Evolutionary conservation across 2,888 invertebrate species (phyloP), one percentile per base, ranked within the genome.

Genomic region (Diaperis boleti): DNA sequence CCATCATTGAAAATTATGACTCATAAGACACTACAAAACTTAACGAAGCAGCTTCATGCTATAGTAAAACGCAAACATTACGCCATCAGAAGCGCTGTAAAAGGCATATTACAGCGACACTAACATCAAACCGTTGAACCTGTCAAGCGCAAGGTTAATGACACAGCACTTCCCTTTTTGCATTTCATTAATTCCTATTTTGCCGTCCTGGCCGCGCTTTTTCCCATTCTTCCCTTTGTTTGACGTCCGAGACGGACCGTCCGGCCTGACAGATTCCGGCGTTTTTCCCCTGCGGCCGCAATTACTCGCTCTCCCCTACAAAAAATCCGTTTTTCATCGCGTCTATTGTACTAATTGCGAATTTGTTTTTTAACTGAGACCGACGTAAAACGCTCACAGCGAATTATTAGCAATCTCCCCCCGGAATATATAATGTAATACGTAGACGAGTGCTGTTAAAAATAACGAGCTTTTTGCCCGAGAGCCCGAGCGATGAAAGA

Each of bases 381-480:
- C 26, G 39, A 31, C 47, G 59, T 59, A 59, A 31, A 59, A 41
- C 59, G 59, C 59, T 59, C 49, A 59, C 59, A 42, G 49, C 59
- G 20, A 59, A 59, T 59, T 59, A 59, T 59, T 59, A 59, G 59
- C 59, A 72, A 71, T 74, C 70, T 72, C 65, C 66, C 67, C 64
- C 62, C 68, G 62, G 72, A 69, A 73, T 73, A 72, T 73, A 71
- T 72, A 72, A 70, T 71, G 71, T 72, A 70, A 70, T 71, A 67
- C 50, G 65, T 59, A 62, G 65, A 59, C 62, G 55, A 63, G 65
- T 67, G 68, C 69, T 72, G 71, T 73, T 74, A 74, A 74, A 74
- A 74, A 72, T 73, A 73, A 74, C 72, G 72, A 72, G 70, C 70
- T 74, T 72, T 72, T 71, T 68, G 68, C 67, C 68, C 61, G 66